phyloP scores from a whole-genome alignment of 2,888 invertebrate species.

The Dryococelus australis region DNA sequence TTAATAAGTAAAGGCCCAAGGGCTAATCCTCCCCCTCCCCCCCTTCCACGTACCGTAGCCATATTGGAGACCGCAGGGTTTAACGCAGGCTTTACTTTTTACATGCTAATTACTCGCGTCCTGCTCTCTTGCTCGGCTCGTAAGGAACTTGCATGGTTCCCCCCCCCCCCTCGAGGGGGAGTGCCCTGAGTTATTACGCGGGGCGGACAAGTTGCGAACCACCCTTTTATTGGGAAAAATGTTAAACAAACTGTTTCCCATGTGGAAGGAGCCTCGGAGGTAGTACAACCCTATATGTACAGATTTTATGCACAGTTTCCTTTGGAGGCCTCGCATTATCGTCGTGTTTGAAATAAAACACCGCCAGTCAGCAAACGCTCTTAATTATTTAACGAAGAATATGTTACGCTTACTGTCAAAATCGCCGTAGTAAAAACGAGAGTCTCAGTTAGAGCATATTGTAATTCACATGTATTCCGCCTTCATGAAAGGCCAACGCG shows the following conservation, averaged over 20 bases:
- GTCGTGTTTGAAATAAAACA: no score
- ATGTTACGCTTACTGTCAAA: no score
- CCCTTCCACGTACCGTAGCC: constrained; percentile 20
- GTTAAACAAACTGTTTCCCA: background rate
- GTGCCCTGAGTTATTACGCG: background rate
- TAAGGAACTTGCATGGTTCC: background rate
- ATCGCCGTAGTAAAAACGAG: no score
- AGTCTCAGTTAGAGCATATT: no score
- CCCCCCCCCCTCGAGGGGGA: background rate
- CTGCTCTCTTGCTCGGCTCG: background rate
- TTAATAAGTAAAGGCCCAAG: constrained; percentile 22
- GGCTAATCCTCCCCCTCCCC: background rate
- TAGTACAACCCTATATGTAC: no score
- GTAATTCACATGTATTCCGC: no score
- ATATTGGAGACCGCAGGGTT: constrained; percentile 1
- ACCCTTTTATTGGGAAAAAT: background rate
- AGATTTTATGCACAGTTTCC: no score
- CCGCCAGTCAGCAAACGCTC: no score
- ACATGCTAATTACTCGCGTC: constrained; percentile 23
- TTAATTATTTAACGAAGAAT: no score
- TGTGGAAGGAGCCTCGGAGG: background rate
- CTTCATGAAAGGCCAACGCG: no score
- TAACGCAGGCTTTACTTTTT: constrained; percentile 22
- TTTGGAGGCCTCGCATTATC: no score
- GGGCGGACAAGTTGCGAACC: background rate